Evolutionary conservation across 2,888 invertebrate species (phyloP).

Genomic region (Frankliniella intonsa): DNA sequence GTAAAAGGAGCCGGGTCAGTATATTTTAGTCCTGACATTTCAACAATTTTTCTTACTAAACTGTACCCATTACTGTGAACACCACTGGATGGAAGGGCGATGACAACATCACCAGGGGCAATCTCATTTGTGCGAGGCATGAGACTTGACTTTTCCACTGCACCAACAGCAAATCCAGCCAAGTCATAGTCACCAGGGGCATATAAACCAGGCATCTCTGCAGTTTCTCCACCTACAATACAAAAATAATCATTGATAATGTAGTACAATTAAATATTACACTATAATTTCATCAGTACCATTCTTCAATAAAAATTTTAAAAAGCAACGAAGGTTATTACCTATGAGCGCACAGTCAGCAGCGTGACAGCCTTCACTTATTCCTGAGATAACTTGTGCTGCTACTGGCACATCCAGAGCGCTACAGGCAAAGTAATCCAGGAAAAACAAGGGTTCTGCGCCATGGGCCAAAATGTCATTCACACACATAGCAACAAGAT

Average conservation of each 20-base stretch:
- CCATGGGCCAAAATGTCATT: conserved; percentile 95
- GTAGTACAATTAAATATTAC: neutral
- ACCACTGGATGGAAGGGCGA: conserved; percentile 85
- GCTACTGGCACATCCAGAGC: conserved; percentile 72
- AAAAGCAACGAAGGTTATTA: conserved; percentile 47
- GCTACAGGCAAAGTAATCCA: conserved; percentile 96
- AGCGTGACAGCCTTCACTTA: conserved; percentile 79
- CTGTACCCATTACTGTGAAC: conserved; percentile 95
- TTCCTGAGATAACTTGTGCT: conserved; percentile 73
- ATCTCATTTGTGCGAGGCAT: conserved; percentile 67
- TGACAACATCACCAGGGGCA: conserved; percentile 68
- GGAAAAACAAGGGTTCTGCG: conserved; percentile 91
- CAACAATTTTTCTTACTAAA: conserved; percentile 73
- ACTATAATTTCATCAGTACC: neutral
- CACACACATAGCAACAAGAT: conserved; percentile 96
- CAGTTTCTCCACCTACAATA: conserved; percentile 81
- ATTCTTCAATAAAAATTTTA: too few relatives aligned
- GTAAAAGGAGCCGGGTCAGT: conserved; percentile 69
- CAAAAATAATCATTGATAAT: conserved; percentile 16
- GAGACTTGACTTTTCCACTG: conserved; percentile 71
- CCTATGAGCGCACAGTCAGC: conserved; percentile 87
- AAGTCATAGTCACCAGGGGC: conserved; percentile 82
- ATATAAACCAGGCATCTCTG: conserved; percentile 97
- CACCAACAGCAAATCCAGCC: conserved; percentile 93
- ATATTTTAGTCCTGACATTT: conserved; percentile 60